Base-by-base conservation (phyloP, 2,797 vertebrate genomes). In the Urophycis tenuis region DNA sequence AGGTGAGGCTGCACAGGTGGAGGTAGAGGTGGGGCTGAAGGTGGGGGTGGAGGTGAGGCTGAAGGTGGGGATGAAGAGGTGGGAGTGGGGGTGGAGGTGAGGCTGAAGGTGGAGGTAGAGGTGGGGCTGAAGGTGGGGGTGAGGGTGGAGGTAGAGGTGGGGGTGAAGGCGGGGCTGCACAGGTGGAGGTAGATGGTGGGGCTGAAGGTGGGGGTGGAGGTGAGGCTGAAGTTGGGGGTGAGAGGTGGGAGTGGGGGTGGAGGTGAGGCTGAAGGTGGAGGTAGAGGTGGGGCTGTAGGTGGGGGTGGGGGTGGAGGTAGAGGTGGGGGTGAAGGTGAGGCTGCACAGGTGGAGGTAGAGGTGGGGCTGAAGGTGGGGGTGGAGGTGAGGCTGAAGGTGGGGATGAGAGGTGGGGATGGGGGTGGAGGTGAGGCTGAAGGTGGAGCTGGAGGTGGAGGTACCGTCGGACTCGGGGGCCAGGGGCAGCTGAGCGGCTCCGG, bases 401-500 rank as follows among this genome's bases (percentile, higher is more conserved):
- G 33, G 49, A n/a, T n/a, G n/a, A n/a, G 49, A n/a, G 41, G 41
- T 0, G 11, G 15, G 15, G 41, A 5, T 17, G 41, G 41, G 11
- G 41, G 41, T 14, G 49, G 49, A n/a, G 49, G 49, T 1, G 53
- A 1, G 7, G 19, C n/a, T n/a, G n/a, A n/a, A n/a, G n/a, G n/a
- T n/a, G n/a, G n/a, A n/a, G 35, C 4, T 4, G 45, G 6, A 3
- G 60, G 22, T n/a, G 53, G 15, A 3, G 36, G n/a, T n/a, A 93
- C 92, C 91, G 0, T 88, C 82, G 60, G 90, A 97, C 22, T 92
- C 79, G 0, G 97, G 97, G 14, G 94, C 87, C 86, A 98, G 89
- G 0, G 93, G 89, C 0, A 93, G 89, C 74, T 84, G 89, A 0
- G 87, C 86, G 12, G 84, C 14, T 0, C 94, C 89, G 0, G 93